Base-by-base conservation (phyloP, 64 coral and sea anemone genomes). In the Actinia equina region DNA sequence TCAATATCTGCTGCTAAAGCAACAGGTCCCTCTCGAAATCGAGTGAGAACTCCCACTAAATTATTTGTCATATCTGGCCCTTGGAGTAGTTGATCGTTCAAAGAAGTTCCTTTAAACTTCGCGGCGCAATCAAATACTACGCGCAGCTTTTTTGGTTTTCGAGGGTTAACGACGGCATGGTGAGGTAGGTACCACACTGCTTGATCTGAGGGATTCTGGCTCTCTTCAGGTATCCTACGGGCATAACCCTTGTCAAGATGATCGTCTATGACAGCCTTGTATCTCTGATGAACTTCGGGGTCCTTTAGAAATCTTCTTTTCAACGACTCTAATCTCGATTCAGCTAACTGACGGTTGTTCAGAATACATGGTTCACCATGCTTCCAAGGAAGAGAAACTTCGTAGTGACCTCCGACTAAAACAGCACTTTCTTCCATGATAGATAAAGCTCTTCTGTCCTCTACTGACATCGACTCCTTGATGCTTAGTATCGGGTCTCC, bases 201-300 rank as follows among this genome's bases (percentile, higher is more conserved):
- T 23, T 83, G n/a, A n/a, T 79, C 87, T n/a, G 79, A 16, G 49
- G 64, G 25, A 14, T 88, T 61, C 2, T 55, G 43, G 15, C 65
- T 46, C 22, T 84, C 87, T 43, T 43, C 57, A 44, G 59, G 79
- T 12, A 84, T 22, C 45, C 44, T 37, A 23, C 69, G 18, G n/a
- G 91, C 91, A 46, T 93, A 93, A 8, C 86, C 91, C 59, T 88
- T 93, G 15, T 83, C 43, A 16, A 93, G 65, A 44, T 86, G 41
- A 37, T 88, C 91, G 15, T 82, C 7, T 25, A 93, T 87, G 58
- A 45, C 61, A 17, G 20, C 53, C 17, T 37, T 93, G 79, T 88
- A 93, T n/a, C 58, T 87, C 63, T 85, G 42, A 27, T 45, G 56
- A 8, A 88, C 44, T 18, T 88, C 54, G 14, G 25, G 25, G 59